Percentiles rank a stretch among this genome's conserved stretches.
phyloP scores from a whole-genome alignment of 2,888 invertebrate species.

The Drosophila subsilvestris region DNA sequence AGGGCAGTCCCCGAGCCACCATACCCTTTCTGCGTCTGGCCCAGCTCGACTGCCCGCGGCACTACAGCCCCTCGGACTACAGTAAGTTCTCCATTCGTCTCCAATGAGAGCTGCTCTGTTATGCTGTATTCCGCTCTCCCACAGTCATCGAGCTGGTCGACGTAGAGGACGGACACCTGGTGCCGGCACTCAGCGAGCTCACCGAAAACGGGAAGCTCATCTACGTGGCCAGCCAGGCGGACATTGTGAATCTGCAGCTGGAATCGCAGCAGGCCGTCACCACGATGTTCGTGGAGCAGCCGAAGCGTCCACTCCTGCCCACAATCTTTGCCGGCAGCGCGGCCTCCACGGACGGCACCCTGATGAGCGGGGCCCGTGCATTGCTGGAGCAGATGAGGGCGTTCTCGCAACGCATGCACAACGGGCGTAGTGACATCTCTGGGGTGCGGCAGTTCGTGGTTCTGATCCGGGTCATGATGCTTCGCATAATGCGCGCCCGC shows the following conservation, averaged over 20 bases:
- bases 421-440: conserved; percentile 85
- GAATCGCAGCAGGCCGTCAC: conserved; percentile 83
- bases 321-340: conserved; percentile 67
- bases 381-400: conserved; percentile 85
- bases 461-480: conserved; percentile 86
- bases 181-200: conserved; percentile 85
- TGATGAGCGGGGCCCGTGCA: conserved; percentile 75
- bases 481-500: conserved; percentile 86
- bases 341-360: conserved; percentile 68
- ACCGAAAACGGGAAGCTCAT: conserved; percentile 86
- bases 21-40: conserved; percentile 86
- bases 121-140: not conserved
- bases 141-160: conserved; percentile 87
- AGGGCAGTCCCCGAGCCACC: conserved; percentile 87
- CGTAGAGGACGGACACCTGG: conserved; percentile 86
- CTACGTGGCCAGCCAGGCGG: conserved; percentile 63
- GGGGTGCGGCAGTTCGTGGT: conserved; percentile 86
- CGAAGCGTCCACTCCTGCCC: conserved; percentile 64
- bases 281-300: conserved; percentile 81
- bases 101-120: not conserved
- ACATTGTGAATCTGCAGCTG: conserved; percentile 31
- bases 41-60: conserved; percentile 86
- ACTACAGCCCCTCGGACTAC: conserved; percentile 89
- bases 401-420: conserved; percentile 81
- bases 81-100: conserved; percentile 85